Base-by-base conservation (phyloP, 2,888 invertebrate genomes). In the Doris montereyensis region DNA sequence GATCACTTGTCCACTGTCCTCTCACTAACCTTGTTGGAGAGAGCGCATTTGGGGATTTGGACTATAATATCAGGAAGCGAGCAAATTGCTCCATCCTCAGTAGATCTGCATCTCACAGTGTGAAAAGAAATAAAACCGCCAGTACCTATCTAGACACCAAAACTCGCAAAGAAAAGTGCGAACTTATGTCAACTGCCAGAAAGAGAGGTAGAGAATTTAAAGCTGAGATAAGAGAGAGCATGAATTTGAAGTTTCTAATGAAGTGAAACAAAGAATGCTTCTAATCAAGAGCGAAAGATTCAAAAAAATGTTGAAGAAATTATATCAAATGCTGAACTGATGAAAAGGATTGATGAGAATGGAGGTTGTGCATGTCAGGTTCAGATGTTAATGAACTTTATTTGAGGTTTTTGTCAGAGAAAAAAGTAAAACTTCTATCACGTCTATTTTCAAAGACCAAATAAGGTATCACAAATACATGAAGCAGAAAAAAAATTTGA, bases 11-110 rank as follows among this genome's bases (percentile, higher is more conserved):
- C n/a, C 75, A 75, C 35, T 75, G 75, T 34, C 21, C 62, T 8
- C 17, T 75, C 13, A 75, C 75, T 13, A 75, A 75, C 10, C 75
- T 75, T 21, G 65, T 75, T 62, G 75, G 75, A 2, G 62, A 75
- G 34, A 75, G 75, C 58, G 75, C 65, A 5, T 75, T 75, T 65
- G 34, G 75, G 21, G 75, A 62, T 62, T 75, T 62, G 2, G 65
- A 75, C 26, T 75, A 65, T 65, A 65, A 75, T 17, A 2, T 75
- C 10, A 26, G 10, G 2, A 75, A 65, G 32, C 13, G 65, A 34
- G 28, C 30, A 62, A 75, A 75, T 26, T 52, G 57, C 34, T 75
- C 65, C 17, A 17, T 41, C 8, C 52, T 41, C 17, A 41, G 52
- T 41, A 41, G 52, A 41, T 41, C 52, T 10, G 5, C 52, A 41